Base-by-base conservation (phyloP, 2,797 vertebrate species). In the Gambusia yucatana region DNA sequence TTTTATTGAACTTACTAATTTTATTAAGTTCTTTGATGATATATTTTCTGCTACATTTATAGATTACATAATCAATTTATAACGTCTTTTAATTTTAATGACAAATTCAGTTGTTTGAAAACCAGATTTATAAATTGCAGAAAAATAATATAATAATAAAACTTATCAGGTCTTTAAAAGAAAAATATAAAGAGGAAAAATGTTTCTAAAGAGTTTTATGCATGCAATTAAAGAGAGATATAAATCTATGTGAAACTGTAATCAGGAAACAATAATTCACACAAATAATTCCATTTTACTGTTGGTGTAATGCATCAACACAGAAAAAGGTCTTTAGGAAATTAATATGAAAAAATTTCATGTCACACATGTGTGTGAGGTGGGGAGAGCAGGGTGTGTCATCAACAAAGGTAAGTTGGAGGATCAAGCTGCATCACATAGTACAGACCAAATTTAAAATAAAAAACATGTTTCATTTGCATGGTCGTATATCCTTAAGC, bases 391-490 rank as follows among this genome's bases (percentile, higher is more conserved):
- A 52, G 28, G 1, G 4, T 11, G 4, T 28, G 57, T 61, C 5
- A 33, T 61, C 59, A 61, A 16, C 11, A 28, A 61, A 30, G 59
- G 1, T 7, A 61, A 14, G 13, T 63, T 43, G 2, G 41, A 41
- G 88, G 80, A 71, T 52, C 48, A 65, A 74, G 28, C 50, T 63
- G 14, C 74, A 69, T 88, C 52, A 74, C 72, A 79, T 80, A n/a
- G 61, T 50, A 43, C 55, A n/a, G 57, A 91, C 39, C 73, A 79
- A 89, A 86, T 86, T 82, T 72, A 82, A 55, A 65, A 65, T 20
- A 8, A 77, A 83, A 82, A 87, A 80, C 88, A 87, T 76, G 82
- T 84, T 63, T 83, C 80, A 92, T 91, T 92, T 88, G 78, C 72
- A 25, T 46, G 78, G 81, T 81, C 52, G 82, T 86, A 88, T 83